Conservation (phyloP, 2,113 vertebrate genomes). For the Tenebrosternarchus preto region DNA sequence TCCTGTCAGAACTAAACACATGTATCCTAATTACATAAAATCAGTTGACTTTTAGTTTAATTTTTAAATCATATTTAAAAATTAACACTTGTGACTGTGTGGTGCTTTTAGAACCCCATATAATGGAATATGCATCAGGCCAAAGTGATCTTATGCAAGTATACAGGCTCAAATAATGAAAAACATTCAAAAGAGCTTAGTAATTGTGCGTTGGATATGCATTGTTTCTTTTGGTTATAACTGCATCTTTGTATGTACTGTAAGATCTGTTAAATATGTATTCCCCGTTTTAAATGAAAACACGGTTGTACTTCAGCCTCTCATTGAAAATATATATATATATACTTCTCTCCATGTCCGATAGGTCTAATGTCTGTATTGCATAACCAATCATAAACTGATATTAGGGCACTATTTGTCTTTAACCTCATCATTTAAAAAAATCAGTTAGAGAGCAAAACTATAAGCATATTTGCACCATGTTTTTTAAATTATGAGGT, state of each 20-base stretch:
- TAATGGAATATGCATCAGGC: too few species aligned
- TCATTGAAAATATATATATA: slow-evolving; percentile 64
- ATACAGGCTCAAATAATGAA: neutral
- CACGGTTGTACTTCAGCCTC: slow-evolving; percentile 71
- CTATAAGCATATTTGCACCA: too few species aligned
- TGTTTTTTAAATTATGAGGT: too few species aligned
- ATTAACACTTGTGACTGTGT: too few species aligned
- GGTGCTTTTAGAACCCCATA: too few species aligned
- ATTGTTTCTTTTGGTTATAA: slow-evolving; percentile 65
- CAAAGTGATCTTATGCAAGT: neutral
- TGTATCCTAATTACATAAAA: neutral
- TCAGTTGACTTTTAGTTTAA: neutral
- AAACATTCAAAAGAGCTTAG: slow-evolving; percentile 15
- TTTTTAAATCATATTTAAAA: too few species aligned
- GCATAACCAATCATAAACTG: too few species aligned
- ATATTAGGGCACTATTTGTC: too few species aligned
- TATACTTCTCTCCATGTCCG: slow-evolving; percentile 67
- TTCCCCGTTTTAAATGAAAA: slow-evolving; percentile 69
- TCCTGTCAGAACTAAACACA: too few species aligned
- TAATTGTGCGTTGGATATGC: slow-evolving; percentile 70
- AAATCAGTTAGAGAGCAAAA: too few species aligned
- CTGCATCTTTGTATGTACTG: slow-evolving; percentile 70
- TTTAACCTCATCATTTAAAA: too few species aligned
- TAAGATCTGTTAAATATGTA: slow-evolving; percentile 29
- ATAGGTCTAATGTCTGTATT: neutral